These are phyloP conservation scores for Pachypeltis micranthus DNA, from an alignment of 1,140 invertebrate species.

Conservation along the genomic window DNA sequence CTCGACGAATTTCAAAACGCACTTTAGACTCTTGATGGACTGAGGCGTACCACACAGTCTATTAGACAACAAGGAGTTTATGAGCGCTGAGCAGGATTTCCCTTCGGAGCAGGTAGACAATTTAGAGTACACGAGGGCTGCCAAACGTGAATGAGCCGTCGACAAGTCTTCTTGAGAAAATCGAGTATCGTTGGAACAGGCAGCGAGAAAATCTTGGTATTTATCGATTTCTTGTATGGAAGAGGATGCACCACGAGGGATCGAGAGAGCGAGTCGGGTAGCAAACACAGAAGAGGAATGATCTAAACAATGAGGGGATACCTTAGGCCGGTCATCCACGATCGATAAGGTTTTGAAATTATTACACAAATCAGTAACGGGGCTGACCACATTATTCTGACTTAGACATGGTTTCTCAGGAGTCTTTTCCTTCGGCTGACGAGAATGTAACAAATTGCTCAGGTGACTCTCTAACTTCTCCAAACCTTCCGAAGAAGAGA, in stretches of 20 bases:
- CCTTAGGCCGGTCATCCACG: not conserved
- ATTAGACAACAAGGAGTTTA: too few relatives aligned
- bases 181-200: not conserved
- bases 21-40: not conserved
- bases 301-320: not conserved
- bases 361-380: not conserved
- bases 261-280: not conserved
- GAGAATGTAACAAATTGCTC: slow-evolving; percentile 31
- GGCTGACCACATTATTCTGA: not conserved
- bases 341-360: not conserved
- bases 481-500: slow-evolving; percentile 57
- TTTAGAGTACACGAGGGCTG: not conserved
- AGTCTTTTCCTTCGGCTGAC: not conserved
- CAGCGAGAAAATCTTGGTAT: not conserved
- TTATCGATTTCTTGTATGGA: not conserved
- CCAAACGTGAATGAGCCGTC: not conserved
- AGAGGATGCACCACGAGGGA: not conserved
- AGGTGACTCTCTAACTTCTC: slow-evolving; percentile 60
- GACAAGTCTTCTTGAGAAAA: not conserved
- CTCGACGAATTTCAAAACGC: not conserved
- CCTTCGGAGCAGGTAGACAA: not conserved
- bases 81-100: too few relatives aligned
- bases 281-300: not conserved
- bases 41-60: too few relatives aligned
- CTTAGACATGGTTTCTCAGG: not conserved